Conservation (phyloP, 2,888 invertebrate genomes). For the Oasisia sp. region DNA sequence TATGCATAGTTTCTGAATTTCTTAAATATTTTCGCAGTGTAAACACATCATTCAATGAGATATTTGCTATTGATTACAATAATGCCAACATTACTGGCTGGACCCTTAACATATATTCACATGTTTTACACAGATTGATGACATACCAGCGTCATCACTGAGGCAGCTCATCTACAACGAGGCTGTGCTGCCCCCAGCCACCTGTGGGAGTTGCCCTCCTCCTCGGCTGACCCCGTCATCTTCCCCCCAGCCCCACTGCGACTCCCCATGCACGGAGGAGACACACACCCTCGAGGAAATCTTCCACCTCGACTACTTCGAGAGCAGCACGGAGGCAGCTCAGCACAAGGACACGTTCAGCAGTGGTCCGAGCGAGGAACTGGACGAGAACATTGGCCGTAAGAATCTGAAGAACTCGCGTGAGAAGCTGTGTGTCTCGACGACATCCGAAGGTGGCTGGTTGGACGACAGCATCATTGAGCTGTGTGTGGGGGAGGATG, state of each 20-base stretch:
- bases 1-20: too few species aligned
- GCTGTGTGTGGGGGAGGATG: slow-evolving; percentile 10
- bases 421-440: background rate
- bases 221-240: slow-evolving; percentile 7
- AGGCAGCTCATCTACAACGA: slow-evolving; percentile 10
- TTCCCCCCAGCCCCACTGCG: background rate
- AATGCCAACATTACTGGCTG: background rate
- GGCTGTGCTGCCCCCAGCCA: background rate
- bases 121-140: slow-evolving; percentile 46
- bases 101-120: background rate
- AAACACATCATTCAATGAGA: background rate
- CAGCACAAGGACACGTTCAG: background rate
- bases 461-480: slow-evolving; percentile 23
- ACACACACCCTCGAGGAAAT: slow-evolving; percentile 26
- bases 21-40: background rate
- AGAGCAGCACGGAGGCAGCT: background rate
- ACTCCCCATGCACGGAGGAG: background rate
- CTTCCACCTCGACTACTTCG: slow-evolving; percentile 13
- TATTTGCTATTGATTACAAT: background rate
- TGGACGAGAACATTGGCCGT: background rate
- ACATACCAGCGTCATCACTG: slow-evolving; percentile 46
- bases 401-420: slow-evolving; percentile 21
- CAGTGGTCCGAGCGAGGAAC: background rate
- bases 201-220: background rate
- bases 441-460: background rate